These are phyloP conservation scores for Romanogobio albipinnatus DNA, from an alignment of 2,113 vertebrate genomes.

Conservation along the genomic window DNA sequence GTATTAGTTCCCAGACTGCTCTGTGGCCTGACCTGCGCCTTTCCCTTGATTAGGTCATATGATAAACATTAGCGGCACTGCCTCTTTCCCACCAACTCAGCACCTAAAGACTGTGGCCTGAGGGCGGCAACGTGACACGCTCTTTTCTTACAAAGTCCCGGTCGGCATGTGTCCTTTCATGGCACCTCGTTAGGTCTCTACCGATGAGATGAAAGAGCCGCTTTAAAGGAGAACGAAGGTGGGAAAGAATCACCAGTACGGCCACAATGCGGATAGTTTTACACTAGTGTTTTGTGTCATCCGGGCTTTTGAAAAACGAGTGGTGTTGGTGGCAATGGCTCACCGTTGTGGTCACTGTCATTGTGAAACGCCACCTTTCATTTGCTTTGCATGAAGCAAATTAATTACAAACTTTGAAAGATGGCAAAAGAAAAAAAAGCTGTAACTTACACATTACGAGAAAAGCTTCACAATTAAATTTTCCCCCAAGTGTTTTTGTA, in stretches of 20 bases:
- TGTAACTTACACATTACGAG: not conserved
- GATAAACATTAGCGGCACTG: constrained; percentile 83
- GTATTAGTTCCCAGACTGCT: constrained; percentile 80
- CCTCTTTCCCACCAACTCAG: constrained; percentile 83
- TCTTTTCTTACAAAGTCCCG: constrained; percentile 70
- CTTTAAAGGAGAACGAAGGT: constrained; percentile 58
- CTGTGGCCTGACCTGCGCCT: constrained; percentile 77
- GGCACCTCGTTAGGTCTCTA: constrained; percentile 76
- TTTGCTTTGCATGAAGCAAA: too few relatives aligned
- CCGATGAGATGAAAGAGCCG: constrained; percentile 73
- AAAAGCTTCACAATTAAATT: not conserved
- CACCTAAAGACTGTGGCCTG: constrained; percentile 73
- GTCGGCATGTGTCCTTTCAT: constrained; percentile 78
- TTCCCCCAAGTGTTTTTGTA: not conserved
- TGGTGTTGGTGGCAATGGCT: not conserved
- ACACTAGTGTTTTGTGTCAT: not conserved
- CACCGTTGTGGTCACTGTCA: not conserved
- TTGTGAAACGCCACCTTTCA: not conserved
- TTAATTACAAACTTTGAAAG: not conserved
- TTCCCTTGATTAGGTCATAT: constrained; percentile 87
- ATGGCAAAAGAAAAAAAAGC: not conserved
- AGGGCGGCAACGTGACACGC: constrained; percentile 82
- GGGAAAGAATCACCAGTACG: constrained; percentile 63
- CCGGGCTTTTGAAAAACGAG: constrained; percentile 5
- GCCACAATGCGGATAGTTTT: constrained; percentile 34